Conservation (phyloP, 2,113 vertebrate species). For the Ardeotis arabs region DNA sequence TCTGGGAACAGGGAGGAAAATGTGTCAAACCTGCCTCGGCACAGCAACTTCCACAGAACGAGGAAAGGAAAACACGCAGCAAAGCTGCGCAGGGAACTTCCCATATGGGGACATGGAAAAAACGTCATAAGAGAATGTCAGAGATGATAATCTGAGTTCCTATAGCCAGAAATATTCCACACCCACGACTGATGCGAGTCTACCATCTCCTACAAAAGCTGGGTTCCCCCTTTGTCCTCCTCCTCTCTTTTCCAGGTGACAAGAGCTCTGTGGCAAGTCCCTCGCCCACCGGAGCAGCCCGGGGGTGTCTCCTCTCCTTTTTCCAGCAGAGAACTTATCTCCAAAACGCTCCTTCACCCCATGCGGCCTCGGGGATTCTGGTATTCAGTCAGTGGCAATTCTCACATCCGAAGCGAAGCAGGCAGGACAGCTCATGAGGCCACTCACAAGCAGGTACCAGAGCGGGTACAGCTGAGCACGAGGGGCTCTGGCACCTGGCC, state of each 20-base stretch:
- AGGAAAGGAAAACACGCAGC: not conserved
- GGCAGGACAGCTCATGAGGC: not conserved
- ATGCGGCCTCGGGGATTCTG: not conserved
- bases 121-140: not conserved
- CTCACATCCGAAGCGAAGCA: not conserved
- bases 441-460: not conserved
- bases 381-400: not conserved
- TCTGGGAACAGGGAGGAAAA: not conserved
- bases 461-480: accelerated
- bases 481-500: not conserved
- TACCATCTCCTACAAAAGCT: not conserved
- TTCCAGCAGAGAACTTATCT: not conserved
- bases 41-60: not conserved
- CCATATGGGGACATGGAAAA: conserved; percentile 6
- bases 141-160: conserved; percentile 28
- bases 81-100: conserved; percentile 7
- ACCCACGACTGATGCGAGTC: not conserved
- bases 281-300: accelerated
- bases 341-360: not conserved
- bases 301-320: not conserved
- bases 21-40: not conserved
- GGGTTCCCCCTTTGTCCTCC: not conserved
- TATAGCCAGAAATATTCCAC: not conserved
- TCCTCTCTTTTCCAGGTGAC: not conserved
- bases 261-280: not conserved